Base-by-base conservation (phyloP, 2,113 vertebrate species). In the Maccullochella peelii region DNA sequence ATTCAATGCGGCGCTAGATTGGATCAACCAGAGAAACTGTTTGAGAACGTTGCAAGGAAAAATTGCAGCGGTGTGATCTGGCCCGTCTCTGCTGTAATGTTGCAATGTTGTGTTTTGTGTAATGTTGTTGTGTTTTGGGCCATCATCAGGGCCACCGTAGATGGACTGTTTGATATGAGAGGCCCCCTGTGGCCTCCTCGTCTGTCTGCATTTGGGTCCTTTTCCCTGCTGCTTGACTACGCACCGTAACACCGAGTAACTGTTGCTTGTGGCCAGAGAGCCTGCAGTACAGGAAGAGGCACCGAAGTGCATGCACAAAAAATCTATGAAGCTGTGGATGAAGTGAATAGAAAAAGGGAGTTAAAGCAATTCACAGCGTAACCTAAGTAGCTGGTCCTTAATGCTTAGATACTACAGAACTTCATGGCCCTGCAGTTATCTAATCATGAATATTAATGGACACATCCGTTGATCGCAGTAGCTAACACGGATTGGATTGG, bases 101-200 rank as follows among this genome's bases (percentile, higher is more conserved):
- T n/a, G n/a, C n/a, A n/a, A n/a, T n/a, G n/a, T n/a, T n/a, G n/a
- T n/a, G n/a, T n/a, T n/a, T n/a, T n/a, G n/a, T n/a, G n/a, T n/a
- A n/a, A n/a, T n/a, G n/a, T n/a, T n/a, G n/a, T n/a, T n/a, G n/a
- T n/a, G n/a, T n/a, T n/a, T n/a, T n/a, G n/a, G n/a, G n/a, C n/a
- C n/a, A n/a, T n/a, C n/a, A n/a, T n/a, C n/a, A n/a, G n/a, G n/a
- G n/a, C n/a, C n/a, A n/a, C n/a, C n/a, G n/a, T n/a, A n/a, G n/a
- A n/a, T n/a, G n/a, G 2, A 38, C 38, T 40, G 79, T 73, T 72
- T 84, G 33, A 73, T 82, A 62, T 14, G 3, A 77, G 50, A 61
- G 58, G 27, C 42, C 23, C 73, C 82, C 86, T 83, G 74, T 52
- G 44, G 84, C n/a, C n/a, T n/a, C n/a, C n/a, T n/a, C n/a, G n/a